Evolutionary conservation across 1,140 invertebrate genomes (phyloP).

Genomic region (Caenorhabditis tropicalis): DNA sequence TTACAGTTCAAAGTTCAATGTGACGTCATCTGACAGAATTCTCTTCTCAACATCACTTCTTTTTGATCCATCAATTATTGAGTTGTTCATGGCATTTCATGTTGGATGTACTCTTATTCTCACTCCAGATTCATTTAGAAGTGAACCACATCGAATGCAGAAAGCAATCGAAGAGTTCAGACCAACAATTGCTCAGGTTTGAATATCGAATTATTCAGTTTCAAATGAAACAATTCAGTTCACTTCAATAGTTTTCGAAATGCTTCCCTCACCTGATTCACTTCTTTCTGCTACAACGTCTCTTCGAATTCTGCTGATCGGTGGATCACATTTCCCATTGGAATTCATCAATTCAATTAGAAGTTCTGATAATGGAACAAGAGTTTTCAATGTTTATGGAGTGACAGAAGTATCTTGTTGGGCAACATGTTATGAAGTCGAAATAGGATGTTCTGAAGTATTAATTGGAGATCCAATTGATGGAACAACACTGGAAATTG

Average conservation of each 20-base stretch:
- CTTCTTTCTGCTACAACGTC: neutral
- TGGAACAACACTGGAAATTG: neutral
- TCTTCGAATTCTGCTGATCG: slow-evolving; percentile 34
- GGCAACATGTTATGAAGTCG: slow-evolving; percentile 33
- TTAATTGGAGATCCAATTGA: neutral
- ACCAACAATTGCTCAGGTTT: slow-evolving; percentile 39
- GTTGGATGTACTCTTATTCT: slow-evolving; percentile 23
- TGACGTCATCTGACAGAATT: slow-evolving; percentile 20
- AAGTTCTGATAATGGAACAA: neutral
- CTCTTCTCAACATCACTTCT: slow-evolving; percentile 48
- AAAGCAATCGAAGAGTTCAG: slow-evolving; percentile 14
- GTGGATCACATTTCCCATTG: slow-evolving; percentile 31
- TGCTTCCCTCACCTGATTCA: neutral
- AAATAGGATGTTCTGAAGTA: neutral
- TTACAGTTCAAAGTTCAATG: slow-evolving; percentile 14
- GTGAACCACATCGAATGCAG: slow-evolving; percentile 15
- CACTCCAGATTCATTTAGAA: slow-evolving; percentile 10
- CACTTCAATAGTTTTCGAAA: slow-evolving; percentile 27
- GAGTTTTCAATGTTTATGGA: slow-evolving; percentile 50
- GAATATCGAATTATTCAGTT: neutral
- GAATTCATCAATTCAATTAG: neutral
- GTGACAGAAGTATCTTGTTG: slow-evolving; percentile 52
- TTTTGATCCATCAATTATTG: slow-evolving; percentile 50
- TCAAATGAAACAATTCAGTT: slow-evolving; percentile 7
- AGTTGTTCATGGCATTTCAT: slow-evolving; percentile 40